A percentile compares a stretch with the other conserved stretches of the same genome.
These are phyloP conservation scores for Nycteola revayana DNA, from an alignment of 2,888 invertebrate genomes.

Conservation along the genomic window DNA sequence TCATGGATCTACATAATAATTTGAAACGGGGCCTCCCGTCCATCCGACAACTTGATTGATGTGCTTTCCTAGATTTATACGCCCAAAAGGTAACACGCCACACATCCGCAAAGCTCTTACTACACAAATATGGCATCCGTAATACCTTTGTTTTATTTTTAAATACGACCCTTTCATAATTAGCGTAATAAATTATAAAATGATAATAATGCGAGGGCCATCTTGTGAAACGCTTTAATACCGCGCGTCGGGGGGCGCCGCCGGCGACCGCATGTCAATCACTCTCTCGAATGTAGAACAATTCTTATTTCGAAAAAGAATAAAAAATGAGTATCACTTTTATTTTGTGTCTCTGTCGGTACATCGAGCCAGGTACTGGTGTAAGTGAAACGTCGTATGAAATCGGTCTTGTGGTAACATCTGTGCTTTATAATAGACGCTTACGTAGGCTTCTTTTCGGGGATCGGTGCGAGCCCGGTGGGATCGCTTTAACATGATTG, in stretches of 20 bases:
- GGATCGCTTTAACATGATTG: conserved; percentile 81
- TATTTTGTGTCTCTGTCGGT: conserved; percentile 60
- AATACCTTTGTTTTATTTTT: conserved; percentile 79
- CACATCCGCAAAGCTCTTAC: conserved; percentile 70
- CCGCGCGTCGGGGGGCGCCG: conserved; percentile 71
- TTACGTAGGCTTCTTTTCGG: conserved; percentile 81
- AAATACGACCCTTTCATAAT: conserved; percentile 76
- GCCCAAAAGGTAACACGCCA: conserved; percentile 69
- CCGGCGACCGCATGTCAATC: conserved; percentile 80
- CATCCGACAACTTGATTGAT: conserved; percentile 80
- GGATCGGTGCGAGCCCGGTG: conserved; percentile 75
- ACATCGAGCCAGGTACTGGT: conserved; percentile 34
- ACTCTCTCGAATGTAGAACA: conserved; percentile 78
- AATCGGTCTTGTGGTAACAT: conserved; percentile 76
- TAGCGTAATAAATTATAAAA: conserved; percentile 82
- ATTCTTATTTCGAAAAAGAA: conserved; percentile 78
- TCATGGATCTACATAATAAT: conserved; percentile 78
- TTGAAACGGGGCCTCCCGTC: conserved; percentile 71
- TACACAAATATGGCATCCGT: conserved; percentile 63
- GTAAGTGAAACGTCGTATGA: conserved; percentile 55
- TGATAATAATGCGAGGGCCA: conserved; percentile 77
- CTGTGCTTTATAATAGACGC: conserved; percentile 80
- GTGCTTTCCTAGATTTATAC: conserved; percentile 77
- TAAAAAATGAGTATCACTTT: conserved; percentile 73
- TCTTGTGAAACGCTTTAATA: conserved; percentile 74